Evolutionary conservation across 2,888 invertebrate species (phyloP).

Genomic region (Netelia fuscicornis): DNA sequence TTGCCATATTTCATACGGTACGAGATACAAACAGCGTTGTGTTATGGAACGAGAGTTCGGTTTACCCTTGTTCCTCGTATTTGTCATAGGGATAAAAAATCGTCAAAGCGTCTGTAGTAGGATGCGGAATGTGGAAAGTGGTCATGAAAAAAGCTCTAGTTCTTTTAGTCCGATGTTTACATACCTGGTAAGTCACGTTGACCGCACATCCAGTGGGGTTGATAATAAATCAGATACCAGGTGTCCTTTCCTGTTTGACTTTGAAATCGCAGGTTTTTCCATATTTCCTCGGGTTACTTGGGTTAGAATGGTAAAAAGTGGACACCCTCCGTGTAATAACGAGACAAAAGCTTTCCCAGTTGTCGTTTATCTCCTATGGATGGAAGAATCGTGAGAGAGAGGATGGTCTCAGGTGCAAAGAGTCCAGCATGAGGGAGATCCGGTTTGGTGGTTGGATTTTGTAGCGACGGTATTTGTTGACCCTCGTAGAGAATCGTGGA

Average conservation of each 20-base stretch:
- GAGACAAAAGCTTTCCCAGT: neutral
- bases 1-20: neutral
- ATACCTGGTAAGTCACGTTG: neutral
- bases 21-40: neutral
- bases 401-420: conserved; percentile 18
- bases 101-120: neutral
- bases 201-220: neutral
- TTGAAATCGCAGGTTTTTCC: neutral
- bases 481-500: conserved; percentile 40
- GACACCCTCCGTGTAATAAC: neutral
- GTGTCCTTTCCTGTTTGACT: neutral
- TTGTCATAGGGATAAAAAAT: neutral
- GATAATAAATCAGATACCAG: neutral
- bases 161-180: neutral
- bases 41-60: neutral
- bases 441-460: conserved; percentile 22
- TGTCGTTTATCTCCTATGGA: conserved; percentile 18
- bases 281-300: neutral
- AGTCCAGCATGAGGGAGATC: conserved; percentile 1
- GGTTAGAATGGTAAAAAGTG: neutral
- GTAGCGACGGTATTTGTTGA: conserved; percentile 57
- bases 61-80: neutral
- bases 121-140: neutral
- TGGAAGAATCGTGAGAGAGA: conserved; percentile 14
- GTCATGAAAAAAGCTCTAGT: neutral